phyloP scores from a whole-genome alignment of 2,113 vertebrate genomes.

The Melanostigma gelatinosum region DNA sequence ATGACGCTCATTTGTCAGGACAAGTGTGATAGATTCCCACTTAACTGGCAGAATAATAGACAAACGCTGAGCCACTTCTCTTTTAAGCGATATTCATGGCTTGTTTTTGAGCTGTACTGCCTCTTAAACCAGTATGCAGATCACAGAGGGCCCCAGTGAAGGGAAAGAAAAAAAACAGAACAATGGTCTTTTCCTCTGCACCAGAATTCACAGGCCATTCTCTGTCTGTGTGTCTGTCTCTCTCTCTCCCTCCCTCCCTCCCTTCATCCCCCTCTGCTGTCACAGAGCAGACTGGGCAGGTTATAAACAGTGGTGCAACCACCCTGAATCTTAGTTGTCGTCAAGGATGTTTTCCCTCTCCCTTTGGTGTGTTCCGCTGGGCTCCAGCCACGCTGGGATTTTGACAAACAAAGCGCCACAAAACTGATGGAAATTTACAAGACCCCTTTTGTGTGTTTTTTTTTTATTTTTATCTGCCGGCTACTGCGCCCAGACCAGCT shows the following conservation, averaged over 20 bases:
- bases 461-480: not conserved
- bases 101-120: slow-evolving; percentile 37
- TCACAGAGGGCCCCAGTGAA: slow-evolving; percentile 50
- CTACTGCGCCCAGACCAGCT: slow-evolving; percentile 20
- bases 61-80: slow-evolving; percentile 3
- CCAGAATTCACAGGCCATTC: slow-evolving; percentile 67
- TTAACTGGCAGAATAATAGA: slow-evolving; percentile 8
- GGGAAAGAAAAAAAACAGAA: slow-evolving; percentile 31
- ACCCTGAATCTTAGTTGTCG: slow-evolving; percentile 74
- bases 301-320: slow-evolving; percentile 80
- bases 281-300: slow-evolving; percentile 72
- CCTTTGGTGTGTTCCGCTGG: slow-evolving; percentile 51
- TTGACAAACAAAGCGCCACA: slow-evolving; percentile 55
- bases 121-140: slow-evolving; percentile 39
- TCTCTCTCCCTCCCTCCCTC: not conserved
- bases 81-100: slow-evolving; percentile 19
- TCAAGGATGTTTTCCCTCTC: slow-evolving; percentile 69
- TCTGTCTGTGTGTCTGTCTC: slow-evolving; percentile 52
- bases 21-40: slow-evolving; percentile 23
- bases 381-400: slow-evolving; percentile 45
- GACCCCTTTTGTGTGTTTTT: slow-evolving; percentile 11
- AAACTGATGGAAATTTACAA: slow-evolving; percentile 50
- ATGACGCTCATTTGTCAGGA: slow-evolving; percentile 5
- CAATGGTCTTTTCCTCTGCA: slow-evolving; percentile 67
- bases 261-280: slow-evolving; percentile 64